phyloP scores from a whole-genome alignment of 2,113 vertebrate species.

The Hystrix cristata region DNA sequence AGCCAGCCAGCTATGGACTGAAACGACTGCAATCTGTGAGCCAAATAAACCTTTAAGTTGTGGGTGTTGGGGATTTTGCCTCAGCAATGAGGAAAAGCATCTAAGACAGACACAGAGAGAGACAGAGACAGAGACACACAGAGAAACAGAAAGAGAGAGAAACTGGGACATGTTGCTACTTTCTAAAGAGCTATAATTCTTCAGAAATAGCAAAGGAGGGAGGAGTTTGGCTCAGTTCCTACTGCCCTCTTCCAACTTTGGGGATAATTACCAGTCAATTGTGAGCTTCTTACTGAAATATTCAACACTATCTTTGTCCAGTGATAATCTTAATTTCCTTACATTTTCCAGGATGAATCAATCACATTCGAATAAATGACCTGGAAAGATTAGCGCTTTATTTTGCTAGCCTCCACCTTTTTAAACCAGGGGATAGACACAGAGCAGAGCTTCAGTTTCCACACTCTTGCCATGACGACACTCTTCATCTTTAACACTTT shows the following conservation, averaged over 20 bases:
- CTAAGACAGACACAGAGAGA: not conserved
- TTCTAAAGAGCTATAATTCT: constrained; percentile 44
- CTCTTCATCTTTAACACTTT: not conserved
- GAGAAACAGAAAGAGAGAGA: too few species aligned
- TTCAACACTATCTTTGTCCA: not conserved
- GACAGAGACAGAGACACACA: not conserved
- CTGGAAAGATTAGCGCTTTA: not conserved
- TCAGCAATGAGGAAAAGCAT: not conserved
- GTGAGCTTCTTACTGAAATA: constrained; percentile 2
- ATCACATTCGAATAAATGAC: not conserved
- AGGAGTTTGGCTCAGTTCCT: constrained; percentile 28
- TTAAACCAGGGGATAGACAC: not conserved
- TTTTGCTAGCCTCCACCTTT: not conserved
- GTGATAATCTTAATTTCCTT: constrained; percentile 35
- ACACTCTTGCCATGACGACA: not conserved
- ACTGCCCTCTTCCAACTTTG: constrained; percentile 18
- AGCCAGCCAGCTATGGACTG: not conserved
- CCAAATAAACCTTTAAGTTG: not conserved
- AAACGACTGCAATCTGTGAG: not conserved
- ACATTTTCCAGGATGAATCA: not conserved
- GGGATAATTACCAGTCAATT: constrained; percentile 9
- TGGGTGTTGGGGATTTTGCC: not conserved
- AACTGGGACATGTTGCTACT: not conserved
- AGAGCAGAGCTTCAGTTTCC: not conserved
- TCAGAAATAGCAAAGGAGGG: constrained; percentile 29